phyloP scores from a whole-genome alignment of 1,140 invertebrate species.

The Batillaria attramentaria region DNA sequence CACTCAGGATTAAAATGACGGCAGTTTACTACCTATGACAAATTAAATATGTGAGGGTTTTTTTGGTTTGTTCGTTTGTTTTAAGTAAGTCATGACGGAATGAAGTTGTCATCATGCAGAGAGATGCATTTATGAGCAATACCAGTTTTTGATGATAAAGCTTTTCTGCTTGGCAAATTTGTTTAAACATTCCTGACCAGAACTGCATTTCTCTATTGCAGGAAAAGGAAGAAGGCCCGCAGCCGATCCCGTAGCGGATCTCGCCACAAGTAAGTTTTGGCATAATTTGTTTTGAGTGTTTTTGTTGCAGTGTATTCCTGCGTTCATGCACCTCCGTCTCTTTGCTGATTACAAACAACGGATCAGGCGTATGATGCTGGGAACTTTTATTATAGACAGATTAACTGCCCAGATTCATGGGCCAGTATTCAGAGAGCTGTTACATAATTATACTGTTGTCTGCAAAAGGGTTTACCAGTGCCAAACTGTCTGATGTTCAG shows the following conservation, averaged over 20 bases:
- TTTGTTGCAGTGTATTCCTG: too few species aligned
- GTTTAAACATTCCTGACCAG: too few species aligned
- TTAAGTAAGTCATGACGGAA: too few species aligned
- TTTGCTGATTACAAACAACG: too few species aligned
- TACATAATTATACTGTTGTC: neutral
- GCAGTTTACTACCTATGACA: too few species aligned
- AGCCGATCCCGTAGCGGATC: slow-evolving; percentile 53
- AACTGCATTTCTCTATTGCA: slow-evolving; percentile 34
- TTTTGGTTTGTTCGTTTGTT: too few species aligned
- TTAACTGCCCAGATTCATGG: neutral
- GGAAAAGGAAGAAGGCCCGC: slow-evolving; percentile 33
- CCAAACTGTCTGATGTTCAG: slow-evolving; percentile 32
- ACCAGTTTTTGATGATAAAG: slow-evolving; percentile 5
- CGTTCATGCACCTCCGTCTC: too few species aligned
- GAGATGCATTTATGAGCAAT: too few species aligned
- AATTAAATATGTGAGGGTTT: too few species aligned
- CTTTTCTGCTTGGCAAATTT: slow-evolving; percentile 6
- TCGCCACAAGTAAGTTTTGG: slow-evolving; percentile 45
- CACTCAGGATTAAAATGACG: too few species aligned
- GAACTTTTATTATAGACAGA: neutral
- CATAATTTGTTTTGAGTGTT: neutral
- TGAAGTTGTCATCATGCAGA: too few species aligned
- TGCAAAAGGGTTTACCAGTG: neutral
- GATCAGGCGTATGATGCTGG: neutral
- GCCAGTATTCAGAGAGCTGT: neutral